These are phyloP conservation scores for Xenus cinereus DNA, from an alignment of 2,113 vertebrate species.

Conservation along the genomic window DNA sequence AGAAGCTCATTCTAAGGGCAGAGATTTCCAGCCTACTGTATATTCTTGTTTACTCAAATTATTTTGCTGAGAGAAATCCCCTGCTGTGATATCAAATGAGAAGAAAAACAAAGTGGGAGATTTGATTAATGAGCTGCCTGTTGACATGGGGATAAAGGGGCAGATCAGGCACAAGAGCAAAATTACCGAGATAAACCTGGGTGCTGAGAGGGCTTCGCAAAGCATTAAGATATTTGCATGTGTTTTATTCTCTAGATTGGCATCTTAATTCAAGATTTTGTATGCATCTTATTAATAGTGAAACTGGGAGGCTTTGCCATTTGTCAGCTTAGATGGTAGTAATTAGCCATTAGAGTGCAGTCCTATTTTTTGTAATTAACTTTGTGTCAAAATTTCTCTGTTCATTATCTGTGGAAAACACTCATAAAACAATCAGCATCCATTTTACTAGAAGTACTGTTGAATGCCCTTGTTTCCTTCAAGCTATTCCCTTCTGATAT, in stretches of 20 bases:
- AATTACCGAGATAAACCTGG: not conserved
- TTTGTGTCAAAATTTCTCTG: slow-evolving; percentile 37
- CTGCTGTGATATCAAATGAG: not conserved
- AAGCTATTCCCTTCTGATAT: not conserved
- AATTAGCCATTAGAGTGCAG: slow-evolving; percentile 44
- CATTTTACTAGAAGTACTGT: not conserved
- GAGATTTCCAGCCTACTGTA: not conserved
- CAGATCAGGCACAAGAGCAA: not conserved
- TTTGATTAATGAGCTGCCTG: slow-evolving; percentile 38
- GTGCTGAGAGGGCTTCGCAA: not conserved
- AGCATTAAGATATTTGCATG: not conserved
- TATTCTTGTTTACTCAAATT: not conserved
- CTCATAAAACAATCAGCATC: slow-evolving; percentile 9
- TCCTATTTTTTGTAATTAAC: slow-evolving; percentile 53
- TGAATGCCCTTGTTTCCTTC: not conserved
- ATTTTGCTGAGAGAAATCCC: slow-evolving; percentile 6
- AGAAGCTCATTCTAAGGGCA: not conserved
- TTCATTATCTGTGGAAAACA: slow-evolving; percentile 45
- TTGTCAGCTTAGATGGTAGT: not conserved
- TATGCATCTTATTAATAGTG: slow-evolving; percentile 20
- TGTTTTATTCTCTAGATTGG: not conserved
- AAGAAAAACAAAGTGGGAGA: slow-evolving; percentile 11
- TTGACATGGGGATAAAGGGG: not conserved
- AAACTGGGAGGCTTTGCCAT: slow-evolving; percentile 24
- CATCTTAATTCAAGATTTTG: slow-evolving; percentile 1